Conservation (phyloP, 2,888 invertebrate genomes). For the Agonopterix subpropinquella region DNA sequence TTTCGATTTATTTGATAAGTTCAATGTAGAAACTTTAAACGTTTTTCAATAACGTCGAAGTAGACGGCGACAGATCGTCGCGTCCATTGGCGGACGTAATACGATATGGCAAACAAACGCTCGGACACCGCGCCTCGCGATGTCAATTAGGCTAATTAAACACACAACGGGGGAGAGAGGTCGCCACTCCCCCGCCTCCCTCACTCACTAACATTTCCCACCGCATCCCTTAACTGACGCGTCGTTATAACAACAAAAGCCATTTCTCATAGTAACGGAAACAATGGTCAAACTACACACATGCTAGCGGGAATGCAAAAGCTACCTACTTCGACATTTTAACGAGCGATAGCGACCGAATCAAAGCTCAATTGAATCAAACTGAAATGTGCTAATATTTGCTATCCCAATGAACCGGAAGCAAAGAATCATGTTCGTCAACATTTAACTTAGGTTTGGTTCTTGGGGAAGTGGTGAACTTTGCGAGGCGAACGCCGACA, state of each 20-base stretch:
- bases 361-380: background rate
- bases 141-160: constrained; percentile 76
- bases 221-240: constrained; percentile 52
- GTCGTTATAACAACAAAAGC: constrained; percentile 60
- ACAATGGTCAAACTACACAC: constrained; percentile 39
- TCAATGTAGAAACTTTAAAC: background rate
- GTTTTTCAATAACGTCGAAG: background rate
- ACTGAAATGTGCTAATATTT: constrained; percentile 3
- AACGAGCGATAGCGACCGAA: background rate
- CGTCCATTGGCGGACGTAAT: constrained; percentile 46
- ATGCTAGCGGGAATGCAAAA: constrained; percentile 8
- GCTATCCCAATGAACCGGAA: constrained; percentile 2
- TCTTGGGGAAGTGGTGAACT: constrained; percentile 33
- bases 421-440: constrained; percentile 23
- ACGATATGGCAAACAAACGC: constrained; percentile 71
- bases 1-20: background rate
- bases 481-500: constrained; percentile 54
- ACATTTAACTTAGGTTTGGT: constrained; percentile 28
- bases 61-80: constrained; percentile 10
- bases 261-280: constrained; percentile 43
- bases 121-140: constrained; percentile 71
- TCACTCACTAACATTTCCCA: constrained; percentile 27
- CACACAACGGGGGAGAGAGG: constrained; percentile 58
- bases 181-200: constrained; percentile 24
- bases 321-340: constrained; percentile 1